Evolutionary conservation across 2,797 vertebrate genomes (phyloP).

Genomic region (Danionella dracula): DNA sequence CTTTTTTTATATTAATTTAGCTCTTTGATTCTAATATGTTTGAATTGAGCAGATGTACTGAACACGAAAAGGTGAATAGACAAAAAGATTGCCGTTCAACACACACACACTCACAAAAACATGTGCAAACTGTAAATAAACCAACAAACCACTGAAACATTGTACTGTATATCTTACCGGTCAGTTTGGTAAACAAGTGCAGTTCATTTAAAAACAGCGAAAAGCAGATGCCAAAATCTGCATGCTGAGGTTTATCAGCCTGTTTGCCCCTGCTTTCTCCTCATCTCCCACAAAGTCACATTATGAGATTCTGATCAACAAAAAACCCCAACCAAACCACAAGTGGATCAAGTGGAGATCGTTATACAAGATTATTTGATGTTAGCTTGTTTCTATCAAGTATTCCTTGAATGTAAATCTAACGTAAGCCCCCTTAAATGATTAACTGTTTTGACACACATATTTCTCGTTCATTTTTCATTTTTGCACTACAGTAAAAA

Average conservation of each 20-base stretch:
- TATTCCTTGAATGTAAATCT: too few species aligned
- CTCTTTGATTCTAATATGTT: too few species aligned
- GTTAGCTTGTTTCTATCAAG: too few species aligned
- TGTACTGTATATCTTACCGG: conserved; percentile 27
- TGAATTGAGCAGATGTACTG: too few species aligned
- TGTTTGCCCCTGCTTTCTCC: neutral
- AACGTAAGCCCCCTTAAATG: too few species aligned
- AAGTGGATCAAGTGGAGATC: neutral
- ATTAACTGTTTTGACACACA: too few species aligned
- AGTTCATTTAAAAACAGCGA: conserved; percentile 40
- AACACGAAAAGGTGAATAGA: neutral
- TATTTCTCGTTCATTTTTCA: too few species aligned
- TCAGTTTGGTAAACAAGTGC: conserved; percentile 35
- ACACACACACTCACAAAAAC: too few species aligned
- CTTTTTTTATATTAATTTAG: neutral
- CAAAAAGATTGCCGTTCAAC: conserved; percentile 6
- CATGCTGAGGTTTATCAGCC: conserved; percentile 7
- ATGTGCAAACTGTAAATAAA: too few species aligned
- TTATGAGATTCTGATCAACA: neutral
- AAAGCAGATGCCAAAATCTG: conserved; percentile 45
- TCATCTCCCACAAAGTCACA: conserved; percentile 15
- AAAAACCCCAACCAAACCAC: neutral
- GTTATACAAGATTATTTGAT: neutral
- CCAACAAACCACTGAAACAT: conserved; percentile 30
- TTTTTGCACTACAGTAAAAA: too few species aligned